Conservation (phyloP, 2,113 vertebrate species). For the Eurypyga helias region DNA sequence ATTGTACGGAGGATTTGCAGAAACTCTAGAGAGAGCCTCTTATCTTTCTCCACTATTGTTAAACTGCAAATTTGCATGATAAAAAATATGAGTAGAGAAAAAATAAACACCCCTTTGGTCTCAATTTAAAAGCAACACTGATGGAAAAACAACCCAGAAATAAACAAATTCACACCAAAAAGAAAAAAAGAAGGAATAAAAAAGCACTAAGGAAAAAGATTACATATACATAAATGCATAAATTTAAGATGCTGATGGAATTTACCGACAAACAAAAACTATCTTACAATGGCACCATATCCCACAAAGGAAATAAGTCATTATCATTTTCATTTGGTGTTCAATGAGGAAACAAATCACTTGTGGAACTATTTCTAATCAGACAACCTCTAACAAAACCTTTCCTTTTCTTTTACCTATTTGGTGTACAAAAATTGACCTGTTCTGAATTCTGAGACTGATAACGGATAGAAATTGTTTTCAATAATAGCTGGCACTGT, state of each 20-base stretch:
- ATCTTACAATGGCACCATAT: neutral
- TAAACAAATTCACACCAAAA: neutral
- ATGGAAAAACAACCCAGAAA: slow-evolving; percentile 20
- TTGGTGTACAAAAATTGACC: neutral
- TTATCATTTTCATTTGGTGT: neutral
- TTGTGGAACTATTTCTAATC: slow-evolving; percentile 15
- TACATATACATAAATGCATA: slow-evolving; percentile 10
- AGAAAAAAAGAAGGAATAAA: neutral
- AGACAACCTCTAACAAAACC: neutral
- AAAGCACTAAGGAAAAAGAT: neutral
- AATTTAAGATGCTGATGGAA: slow-evolving; percentile 21
- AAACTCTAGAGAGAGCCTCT: slow-evolving; percentile 42
- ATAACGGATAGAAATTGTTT: neutral
- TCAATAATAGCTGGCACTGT: neutral
- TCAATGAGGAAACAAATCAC: slow-evolving; percentile 41
- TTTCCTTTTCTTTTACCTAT: neutral
- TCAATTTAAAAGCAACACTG: slow-evolving; percentile 9
- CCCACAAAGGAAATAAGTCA: slow-evolving; percentile 38
- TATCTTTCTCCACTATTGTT: slow-evolving; percentile 65
- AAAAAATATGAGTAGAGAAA: slow-evolving; percentile 67
- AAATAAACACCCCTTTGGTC: neutral
- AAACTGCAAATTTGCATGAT: slow-evolving; percentile 70
- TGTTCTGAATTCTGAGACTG: slow-evolving; percentile 10
- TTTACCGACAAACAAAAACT: neutral
- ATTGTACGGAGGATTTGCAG: slow-evolving; percentile 47